Evolutionary conservation across 2,888 invertebrate genomes (phyloP).

Genomic region (Hyposoter didymator): DNA sequence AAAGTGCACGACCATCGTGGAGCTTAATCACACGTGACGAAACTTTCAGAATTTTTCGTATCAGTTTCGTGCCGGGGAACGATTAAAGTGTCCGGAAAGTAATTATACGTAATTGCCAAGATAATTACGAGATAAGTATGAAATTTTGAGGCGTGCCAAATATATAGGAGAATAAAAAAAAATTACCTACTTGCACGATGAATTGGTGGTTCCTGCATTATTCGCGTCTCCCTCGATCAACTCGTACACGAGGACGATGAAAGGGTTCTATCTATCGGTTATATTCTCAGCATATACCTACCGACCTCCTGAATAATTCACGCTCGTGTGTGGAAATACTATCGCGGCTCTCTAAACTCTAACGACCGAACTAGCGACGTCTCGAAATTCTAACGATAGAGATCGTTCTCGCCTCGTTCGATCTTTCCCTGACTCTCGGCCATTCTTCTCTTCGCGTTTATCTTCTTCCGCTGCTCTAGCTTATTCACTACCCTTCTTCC

Average conservation of each 20-base stretch:
- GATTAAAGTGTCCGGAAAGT: slow-evolving; percentile 9
- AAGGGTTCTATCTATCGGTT: slow-evolving; percentile 12
- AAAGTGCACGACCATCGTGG: not conserved
- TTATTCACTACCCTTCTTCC: not conserved
- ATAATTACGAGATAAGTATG: slow-evolving; percentile 1
- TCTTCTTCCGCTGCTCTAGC: not conserved
- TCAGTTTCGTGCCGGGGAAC: not conserved
- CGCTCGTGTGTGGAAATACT: slow-evolving; percentile 33
- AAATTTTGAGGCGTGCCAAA: not conserved
- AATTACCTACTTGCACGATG: too few relatives aligned
- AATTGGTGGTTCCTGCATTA: slow-evolving; percentile 4
- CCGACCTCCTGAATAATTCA: slow-evolving; percentile 57
- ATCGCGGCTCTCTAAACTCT: slow-evolving; percentile 30
- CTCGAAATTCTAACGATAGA: slow-evolving; percentile 44
- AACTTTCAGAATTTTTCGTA: not conserved
- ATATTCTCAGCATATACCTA: slow-evolving; percentile 28
- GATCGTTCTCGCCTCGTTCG: slow-evolving; percentile 16
- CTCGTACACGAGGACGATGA: slow-evolving; percentile 1
- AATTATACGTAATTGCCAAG: not conserved
- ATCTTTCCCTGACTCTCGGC: not conserved
- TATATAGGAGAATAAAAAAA: not conserved
- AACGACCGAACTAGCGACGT: slow-evolving; percentile 38
- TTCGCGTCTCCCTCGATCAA: slow-evolving; percentile 7
- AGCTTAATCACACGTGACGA: too few relatives aligned
- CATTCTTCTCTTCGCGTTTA: not conserved